These are phyloP conservation scores for Egretta garzetta DNA, from an alignment of 2,113 vertebrate genomes.

Conservation along the genomic window DNA sequence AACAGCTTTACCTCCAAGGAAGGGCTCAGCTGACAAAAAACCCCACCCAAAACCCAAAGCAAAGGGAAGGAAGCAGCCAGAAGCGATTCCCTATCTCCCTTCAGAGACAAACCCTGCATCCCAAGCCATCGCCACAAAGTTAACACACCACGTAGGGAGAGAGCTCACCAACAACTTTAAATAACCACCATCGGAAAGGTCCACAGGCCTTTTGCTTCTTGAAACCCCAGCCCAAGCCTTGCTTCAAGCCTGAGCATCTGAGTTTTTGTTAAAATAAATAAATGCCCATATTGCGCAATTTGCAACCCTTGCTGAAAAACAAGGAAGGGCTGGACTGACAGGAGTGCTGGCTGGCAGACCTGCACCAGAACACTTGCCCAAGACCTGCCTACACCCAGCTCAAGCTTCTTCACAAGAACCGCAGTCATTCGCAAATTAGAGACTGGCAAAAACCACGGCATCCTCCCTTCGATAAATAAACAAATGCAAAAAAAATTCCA, in stretches of 20 bases:
- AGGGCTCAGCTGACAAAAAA: background rate
- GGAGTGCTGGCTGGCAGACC: background rate
- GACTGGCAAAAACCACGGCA: fast-evolving
- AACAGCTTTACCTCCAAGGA: background rate
- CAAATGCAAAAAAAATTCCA: background rate
- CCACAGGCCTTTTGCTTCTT: background rate
- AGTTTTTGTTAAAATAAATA: background rate
- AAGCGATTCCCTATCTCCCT: background rate
- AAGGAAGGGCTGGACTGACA: background rate
- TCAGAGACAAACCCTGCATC: background rate
- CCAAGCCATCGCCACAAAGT: background rate
- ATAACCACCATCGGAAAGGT: background rate
- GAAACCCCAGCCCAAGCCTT: background rate
- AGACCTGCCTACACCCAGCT: background rate
- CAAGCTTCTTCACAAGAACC: background rate
- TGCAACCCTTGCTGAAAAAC: background rate
- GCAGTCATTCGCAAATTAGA: background rate
- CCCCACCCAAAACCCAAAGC: background rate
- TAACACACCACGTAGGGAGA: fast-evolving
- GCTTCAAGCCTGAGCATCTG: background rate
- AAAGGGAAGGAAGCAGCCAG: background rate
- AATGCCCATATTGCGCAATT: background rate
- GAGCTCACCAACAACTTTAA: background rate
- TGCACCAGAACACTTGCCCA: background rate
- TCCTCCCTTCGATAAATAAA: background rate